These are phyloP conservation scores for Tupaia tana DNA, from an alignment of 2,113 vertebrate species.

Conservation along the genomic window DNA sequence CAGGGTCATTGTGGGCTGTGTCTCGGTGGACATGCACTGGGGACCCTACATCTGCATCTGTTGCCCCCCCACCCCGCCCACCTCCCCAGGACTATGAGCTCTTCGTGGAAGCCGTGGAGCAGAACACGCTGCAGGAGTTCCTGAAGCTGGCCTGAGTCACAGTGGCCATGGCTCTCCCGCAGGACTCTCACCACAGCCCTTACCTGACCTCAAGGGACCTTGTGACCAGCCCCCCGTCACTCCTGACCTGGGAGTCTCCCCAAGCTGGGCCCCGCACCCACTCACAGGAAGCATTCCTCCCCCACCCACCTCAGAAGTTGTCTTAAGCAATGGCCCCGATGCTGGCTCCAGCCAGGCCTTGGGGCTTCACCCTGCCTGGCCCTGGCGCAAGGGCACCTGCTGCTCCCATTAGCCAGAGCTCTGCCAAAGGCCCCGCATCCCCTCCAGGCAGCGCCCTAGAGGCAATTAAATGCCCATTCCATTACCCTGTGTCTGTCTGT, in stretches of 20 bases:
- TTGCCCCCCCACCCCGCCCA: slow-evolving; percentile 20
- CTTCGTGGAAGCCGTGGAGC: slow-evolving; percentile 96
- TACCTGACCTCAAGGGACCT: slow-evolving; percentile 60
- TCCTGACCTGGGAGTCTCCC: slow-evolving; percentile 18
- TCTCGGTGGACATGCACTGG: neutral
- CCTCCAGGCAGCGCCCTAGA: slow-evolving; percentile 28
- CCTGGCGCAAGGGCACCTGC: slow-evolving; percentile 37
- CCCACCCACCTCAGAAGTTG: slow-evolving; percentile 49
- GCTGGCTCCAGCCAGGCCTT: slow-evolving; percentile 53
- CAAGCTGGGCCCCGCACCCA: neutral
- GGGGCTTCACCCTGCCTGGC: slow-evolving; percentile 66
- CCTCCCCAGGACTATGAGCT: slow-evolving; percentile 92
- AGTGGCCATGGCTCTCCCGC: neutral
- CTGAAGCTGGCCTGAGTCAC: slow-evolving; percentile 93
- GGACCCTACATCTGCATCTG: neutral
- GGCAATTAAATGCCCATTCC: slow-evolving; percentile 78
- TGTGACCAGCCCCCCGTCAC: slow-evolving; percentile 58
- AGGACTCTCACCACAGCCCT: slow-evolving; percentile 82
- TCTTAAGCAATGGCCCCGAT: slow-evolving; percentile 58
- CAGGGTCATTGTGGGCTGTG: neutral
- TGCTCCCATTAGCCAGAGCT: slow-evolving; percentile 62
- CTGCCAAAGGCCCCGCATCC: slow-evolving; percentile 75
- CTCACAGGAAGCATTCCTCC: slow-evolving; percentile 69
- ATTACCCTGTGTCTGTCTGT: slow-evolving; percentile 60
- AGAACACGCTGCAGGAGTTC: slow-evolving; percentile 93